phyloP scores from a whole-genome alignment of 1,140 invertebrate genomes.

The Zaprionus vittiger region DNA sequence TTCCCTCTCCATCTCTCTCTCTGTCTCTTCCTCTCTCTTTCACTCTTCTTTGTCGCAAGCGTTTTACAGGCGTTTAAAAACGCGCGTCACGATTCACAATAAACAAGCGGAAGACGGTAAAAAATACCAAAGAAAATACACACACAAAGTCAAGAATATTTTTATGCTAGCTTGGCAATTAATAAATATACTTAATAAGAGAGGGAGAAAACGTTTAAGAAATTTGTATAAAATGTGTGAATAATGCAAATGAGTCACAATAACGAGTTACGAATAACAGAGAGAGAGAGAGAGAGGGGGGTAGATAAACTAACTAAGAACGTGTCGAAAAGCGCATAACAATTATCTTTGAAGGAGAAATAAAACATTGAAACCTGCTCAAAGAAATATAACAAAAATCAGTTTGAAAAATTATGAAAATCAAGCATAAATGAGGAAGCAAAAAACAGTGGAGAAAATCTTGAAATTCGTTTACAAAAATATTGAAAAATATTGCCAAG shows the following conservation, averaged over 20 bases:
- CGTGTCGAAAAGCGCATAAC: conserved; percentile 13
- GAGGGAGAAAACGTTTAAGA: conserved; percentile 16
- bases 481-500: conserved; percentile 39
- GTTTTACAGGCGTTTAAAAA: conserved; percentile 49
- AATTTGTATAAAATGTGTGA: conserved; percentile 9
- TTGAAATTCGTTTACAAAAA: conserved; percentile 56
- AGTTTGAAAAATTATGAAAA: neutral
- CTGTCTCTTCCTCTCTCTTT: too few relatives aligned
- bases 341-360: neutral
- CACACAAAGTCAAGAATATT: neutral
- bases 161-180: conserved; percentile 43
- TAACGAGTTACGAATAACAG: neutral
- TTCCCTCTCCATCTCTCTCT: too few relatives aligned
- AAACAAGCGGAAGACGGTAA: conserved; percentile 24
- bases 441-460: conserved; percentile 27
- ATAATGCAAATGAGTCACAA: conserved; percentile 30
- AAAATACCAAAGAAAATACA: conserved; percentile 16
- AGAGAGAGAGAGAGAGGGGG: neutral
- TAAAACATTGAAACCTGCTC: conserved; percentile 2
- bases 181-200: conserved; percentile 22
- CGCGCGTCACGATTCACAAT: conserved; percentile 28
- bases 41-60: neutral
- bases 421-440: neutral
- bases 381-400: conserved; percentile 1
- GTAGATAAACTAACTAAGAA: conserved; percentile 6